A percentile compares a stretch with the other conserved stretches of the same genome.
Evolutionary conservation across 2,888 invertebrate genomes (phyloP).

Genomic region (Lymantria monacha): DNA sequence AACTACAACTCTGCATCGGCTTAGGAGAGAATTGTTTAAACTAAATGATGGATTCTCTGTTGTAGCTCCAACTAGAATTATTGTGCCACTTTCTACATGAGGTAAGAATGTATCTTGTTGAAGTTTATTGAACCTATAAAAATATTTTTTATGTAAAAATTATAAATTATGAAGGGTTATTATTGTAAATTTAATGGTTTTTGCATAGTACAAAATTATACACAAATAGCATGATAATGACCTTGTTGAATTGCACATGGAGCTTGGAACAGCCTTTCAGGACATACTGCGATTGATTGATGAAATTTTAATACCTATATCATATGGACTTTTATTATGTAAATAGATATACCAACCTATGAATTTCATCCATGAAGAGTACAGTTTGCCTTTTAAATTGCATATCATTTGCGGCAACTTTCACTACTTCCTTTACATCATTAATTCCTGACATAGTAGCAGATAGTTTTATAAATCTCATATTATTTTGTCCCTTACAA

Average conservation of each 20-base stretch:
- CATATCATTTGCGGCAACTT: slow-evolving; percentile 87
- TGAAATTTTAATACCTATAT: no score
- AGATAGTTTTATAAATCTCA: slow-evolving; percentile 88
- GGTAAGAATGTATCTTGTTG: slow-evolving; percentile 92
- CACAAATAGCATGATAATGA: no score
- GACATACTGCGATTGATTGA: no score
- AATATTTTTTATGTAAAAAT: background rate
- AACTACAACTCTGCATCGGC: slow-evolving; percentile 89
- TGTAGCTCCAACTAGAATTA: slow-evolving; percentile 90
- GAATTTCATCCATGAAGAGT: slow-evolving; percentile 94
- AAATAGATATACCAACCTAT: slow-evolving; percentile 67
- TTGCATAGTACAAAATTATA: background rate
- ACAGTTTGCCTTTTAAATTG: slow-evolving; percentile 87
- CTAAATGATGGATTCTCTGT: slow-evolving; percentile 95
- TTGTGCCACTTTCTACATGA: slow-evolving; percentile 90
- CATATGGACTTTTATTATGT: no score
- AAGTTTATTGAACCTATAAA: slow-evolving; percentile 87
- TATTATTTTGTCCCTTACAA: slow-evolving; percentile 81
- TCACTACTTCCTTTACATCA: slow-evolving; percentile 89
- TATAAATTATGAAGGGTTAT: no score
- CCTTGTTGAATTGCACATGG: no score
- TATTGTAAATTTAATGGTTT: no score
- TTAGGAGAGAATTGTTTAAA: slow-evolving; percentile 89
- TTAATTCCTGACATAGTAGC: slow-evolving; percentile 89
- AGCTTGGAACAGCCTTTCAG: no score